phyloP scores from a whole-genome alignment of 2,113 vertebrate genomes.

The Atrichornis clamosus region DNA sequence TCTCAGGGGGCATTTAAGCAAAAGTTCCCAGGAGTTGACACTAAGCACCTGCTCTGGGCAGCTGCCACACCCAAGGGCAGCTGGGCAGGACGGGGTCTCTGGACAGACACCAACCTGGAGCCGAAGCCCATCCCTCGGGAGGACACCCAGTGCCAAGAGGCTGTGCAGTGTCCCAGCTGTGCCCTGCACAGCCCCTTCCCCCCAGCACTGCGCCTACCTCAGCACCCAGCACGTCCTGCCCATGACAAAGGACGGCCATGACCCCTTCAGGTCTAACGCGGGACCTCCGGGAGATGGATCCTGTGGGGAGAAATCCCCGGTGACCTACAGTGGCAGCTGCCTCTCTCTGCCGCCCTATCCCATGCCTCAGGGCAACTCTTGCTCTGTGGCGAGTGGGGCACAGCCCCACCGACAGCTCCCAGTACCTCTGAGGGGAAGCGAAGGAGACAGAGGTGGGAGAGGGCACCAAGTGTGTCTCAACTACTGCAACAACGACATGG shows the following conservation, averaged over 20 bases:
- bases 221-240: background rate
- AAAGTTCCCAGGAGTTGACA: background rate
- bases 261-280: background rate
- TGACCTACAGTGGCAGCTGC: background rate
- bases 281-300: background rate
- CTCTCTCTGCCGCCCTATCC: background rate
- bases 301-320: background rate
- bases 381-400: background rate
- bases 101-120: constrained; percentile 19
- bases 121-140: background rate
- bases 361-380: background rate
- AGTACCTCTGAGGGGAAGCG: background rate
- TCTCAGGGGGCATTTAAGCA: constrained; percentile 30
- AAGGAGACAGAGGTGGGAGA: background rate
- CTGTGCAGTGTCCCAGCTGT: background rate
- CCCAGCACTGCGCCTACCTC: background rate
- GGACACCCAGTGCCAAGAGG: background rate
- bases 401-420: background rate
- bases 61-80: background rate
- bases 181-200: background rate
- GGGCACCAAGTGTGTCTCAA: background rate
- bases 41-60: background rate
- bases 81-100: background rate
- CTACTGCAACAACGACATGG: background rate
- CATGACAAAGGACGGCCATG: background rate